Evolutionary conservation across 53 echinoderm and acorn worm species (phyloP).

Genomic region (Antedon mediterranea): DNA sequence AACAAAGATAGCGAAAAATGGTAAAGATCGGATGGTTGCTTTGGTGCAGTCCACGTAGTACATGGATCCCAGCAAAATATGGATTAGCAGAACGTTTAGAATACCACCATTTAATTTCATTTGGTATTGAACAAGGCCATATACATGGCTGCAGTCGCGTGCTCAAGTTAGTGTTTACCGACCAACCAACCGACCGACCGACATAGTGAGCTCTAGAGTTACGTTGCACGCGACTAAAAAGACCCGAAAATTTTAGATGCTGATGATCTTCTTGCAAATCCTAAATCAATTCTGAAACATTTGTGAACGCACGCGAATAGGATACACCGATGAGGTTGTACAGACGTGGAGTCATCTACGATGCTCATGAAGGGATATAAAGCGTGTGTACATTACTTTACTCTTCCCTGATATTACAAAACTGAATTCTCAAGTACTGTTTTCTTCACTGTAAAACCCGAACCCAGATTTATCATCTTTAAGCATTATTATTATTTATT

Average conservation of each 20-base stretch:
- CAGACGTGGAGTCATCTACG: not conserved
- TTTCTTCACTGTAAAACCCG: slow-evolving; percentile 4
- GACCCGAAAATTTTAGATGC: not conserved
- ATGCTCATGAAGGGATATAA: not conserved
- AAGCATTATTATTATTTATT: no score
- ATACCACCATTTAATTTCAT: not conserved
- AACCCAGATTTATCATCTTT: no score
- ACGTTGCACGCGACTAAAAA: no score
- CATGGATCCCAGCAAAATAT: not conserved
- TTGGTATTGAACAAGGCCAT: not conserved
- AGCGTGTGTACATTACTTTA: not conserved
- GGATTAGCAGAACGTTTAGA: not conserved
- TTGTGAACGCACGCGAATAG: not conserved
- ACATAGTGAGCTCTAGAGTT: no score
- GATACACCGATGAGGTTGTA: not conserved
- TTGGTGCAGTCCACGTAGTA: not conserved
- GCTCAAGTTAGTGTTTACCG: no score
- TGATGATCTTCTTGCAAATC: not conserved
- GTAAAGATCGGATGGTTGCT: not conserved
- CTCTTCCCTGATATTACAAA: no score
- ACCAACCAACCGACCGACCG: no score
- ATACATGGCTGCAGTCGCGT: no score
- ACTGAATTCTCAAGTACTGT: slow-evolving; percentile 13
- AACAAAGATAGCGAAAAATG: not conserved
- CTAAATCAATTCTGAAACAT: not conserved